Conservation (phyloP, 2,797 vertebrate species). For the Luscinia megarhynchos region DNA sequence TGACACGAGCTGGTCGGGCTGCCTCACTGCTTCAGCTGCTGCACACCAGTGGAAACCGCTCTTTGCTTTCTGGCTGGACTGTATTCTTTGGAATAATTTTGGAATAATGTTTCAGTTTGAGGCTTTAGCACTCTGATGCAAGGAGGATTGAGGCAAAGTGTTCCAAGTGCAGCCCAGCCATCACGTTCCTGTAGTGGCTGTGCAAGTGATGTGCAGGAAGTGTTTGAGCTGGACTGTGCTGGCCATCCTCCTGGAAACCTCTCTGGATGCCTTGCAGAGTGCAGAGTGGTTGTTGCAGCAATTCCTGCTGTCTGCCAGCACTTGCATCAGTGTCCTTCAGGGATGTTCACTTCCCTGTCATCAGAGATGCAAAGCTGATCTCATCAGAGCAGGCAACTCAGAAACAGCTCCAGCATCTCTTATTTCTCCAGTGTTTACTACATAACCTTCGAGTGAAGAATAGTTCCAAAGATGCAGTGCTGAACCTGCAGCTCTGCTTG, state of each 20-base stretch:
- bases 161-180: not conserved
- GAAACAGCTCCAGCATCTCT: not conserved
- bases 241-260: not conserved
- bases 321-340: conserved; percentile 21
- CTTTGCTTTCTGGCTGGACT: not conserved
- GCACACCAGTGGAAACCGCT: not conserved
- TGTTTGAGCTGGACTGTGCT: not conserved
- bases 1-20: fast-evolving
- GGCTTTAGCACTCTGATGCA: not conserved
- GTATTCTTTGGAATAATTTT: not conserved
- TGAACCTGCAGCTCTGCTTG: not conserved
- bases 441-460: not conserved
- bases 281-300: not conserved
- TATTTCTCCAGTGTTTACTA: not conserved
- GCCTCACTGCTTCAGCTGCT: not conserved
- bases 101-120: not conserved
- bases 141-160: not conserved
- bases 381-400: not conserved
- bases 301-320: not conserved
- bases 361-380: not conserved
- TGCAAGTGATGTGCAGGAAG: not conserved
- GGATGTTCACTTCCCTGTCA: not conserved
- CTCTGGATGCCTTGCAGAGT: not conserved
- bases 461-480: not conserved
- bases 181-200: not conserved